A percentile compares a stretch with the other conserved stretches of the same genome.
Evolutionary conservation across 2,888 invertebrate species (phyloP).

Genomic region (Ommatoiulus sabulosus): DNA sequence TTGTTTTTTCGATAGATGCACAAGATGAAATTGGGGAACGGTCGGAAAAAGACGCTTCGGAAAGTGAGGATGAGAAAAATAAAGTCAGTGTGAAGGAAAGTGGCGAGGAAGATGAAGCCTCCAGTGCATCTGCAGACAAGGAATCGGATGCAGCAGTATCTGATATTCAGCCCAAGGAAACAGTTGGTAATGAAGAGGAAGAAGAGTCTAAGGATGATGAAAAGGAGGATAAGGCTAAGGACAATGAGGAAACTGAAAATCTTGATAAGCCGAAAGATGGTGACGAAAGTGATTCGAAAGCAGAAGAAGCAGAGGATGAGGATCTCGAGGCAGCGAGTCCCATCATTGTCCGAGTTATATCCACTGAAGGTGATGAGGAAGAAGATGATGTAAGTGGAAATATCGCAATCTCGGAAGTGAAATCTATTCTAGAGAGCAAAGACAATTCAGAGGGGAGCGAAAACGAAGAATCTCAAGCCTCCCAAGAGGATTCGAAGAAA

Average conservation of each 20-base stretch:
- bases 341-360: slow-evolving; percentile 24
- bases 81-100: neutral
- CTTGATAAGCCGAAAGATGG: neutral
- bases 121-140: neutral
- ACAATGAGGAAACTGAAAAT: neutral
- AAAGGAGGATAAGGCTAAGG: neutral
- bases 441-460: neutral
- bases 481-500: neutral
- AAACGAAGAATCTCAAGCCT: slow-evolving; percentile 2
- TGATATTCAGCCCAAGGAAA: neutral
- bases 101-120: neutral
- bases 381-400: neutral
- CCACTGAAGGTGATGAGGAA: neutral
- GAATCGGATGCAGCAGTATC: neutral
- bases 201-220: neutral
- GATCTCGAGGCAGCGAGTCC: neutral
- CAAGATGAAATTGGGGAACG: neutral
- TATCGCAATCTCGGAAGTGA: neutral
- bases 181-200: neutral
- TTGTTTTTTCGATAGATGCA: neutral
- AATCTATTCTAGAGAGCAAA: neutral
- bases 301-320: slow-evolving; percentile 9
- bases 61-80: neutral
- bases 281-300: neutral
- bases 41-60: slow-evolving; percentile 9